Evolutionary conservation across 2,113 vertebrate genomes (phyloP).

Genomic region (Murina feae): DNA sequence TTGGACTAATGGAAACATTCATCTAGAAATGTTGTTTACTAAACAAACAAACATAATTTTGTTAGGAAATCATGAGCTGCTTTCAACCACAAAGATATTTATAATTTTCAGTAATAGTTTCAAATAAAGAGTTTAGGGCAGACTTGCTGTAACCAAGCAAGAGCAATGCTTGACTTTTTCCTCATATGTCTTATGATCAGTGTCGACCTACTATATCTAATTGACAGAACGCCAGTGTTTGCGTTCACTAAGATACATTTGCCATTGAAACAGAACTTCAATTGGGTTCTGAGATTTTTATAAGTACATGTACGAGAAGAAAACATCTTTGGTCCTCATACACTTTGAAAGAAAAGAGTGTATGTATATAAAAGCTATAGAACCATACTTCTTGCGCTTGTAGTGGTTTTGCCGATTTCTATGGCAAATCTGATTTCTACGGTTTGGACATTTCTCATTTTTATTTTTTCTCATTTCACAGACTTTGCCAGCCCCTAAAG

Average conservation of each 20-base stretch:
- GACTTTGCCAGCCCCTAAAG: not conserved
- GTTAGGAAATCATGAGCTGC: not conserved
- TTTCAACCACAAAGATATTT: not conserved
- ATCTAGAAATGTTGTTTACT: not conserved
- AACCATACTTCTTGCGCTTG: not conserved
- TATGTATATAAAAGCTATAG: not conserved
- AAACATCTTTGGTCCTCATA: not conserved
- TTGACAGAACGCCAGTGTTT: not conserved
- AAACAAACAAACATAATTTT: not conserved
- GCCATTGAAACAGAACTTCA: not conserved
- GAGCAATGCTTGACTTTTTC: not conserved
- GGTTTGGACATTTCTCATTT: constrained; percentile 29
- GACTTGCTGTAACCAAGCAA: not conserved
- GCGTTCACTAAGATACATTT: not conserved
- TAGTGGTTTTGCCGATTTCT: not conserved
- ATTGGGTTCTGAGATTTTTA: constrained; percentile 11
- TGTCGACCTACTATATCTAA: not conserved
- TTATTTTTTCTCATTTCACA: not conserved
- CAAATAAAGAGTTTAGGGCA: not conserved
- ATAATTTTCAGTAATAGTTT: constrained; percentile 5
- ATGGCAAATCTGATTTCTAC: not conserved
- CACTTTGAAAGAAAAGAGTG: constrained; percentile 12
- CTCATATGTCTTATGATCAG: not conserved
- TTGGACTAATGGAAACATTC: not conserved
- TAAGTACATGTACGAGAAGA: not conserved